These are phyloP conservation scores for Chrysemys picta DNA, from an alignment of 2,113 vertebrate species.

Conservation along the genomic window DNA sequence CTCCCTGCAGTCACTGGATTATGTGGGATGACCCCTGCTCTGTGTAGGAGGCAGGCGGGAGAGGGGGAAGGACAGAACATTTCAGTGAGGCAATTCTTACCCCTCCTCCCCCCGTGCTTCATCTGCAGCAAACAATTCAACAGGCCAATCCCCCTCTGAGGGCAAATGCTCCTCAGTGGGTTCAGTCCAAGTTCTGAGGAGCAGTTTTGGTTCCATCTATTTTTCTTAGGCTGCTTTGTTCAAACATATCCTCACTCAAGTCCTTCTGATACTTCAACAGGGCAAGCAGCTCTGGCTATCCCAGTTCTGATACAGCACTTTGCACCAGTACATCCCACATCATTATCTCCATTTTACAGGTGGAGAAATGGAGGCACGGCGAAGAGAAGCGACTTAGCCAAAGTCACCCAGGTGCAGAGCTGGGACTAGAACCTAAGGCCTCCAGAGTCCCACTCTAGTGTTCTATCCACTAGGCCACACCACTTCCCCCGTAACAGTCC, in stretches of 20 bases:
- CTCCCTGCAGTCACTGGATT: background rate
- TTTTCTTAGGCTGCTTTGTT: background rate
- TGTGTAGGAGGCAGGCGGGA: background rate
- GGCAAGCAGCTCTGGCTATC: background rate
- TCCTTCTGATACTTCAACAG: background rate
- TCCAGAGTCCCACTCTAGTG: background rate
- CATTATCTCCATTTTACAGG: background rate
- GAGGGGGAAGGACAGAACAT: background rate
- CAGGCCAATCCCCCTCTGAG: background rate
- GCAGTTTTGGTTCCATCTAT: background rate
- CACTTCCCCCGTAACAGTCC: background rate
- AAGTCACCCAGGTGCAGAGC: background rate
- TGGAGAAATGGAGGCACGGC: background rate
- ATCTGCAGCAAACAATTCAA: background rate
- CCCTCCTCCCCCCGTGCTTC: background rate
- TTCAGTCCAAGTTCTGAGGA: background rate
- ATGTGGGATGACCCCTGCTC: background rate
- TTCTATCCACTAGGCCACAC: background rate
- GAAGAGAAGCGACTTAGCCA: background rate
- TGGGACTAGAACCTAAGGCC: background rate
- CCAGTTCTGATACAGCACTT: background rate
- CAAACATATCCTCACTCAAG: background rate
- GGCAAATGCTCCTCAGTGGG: background rate
- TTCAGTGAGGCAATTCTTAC: background rate
- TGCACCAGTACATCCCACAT: constrained; percentile 35